phyloP scores from a whole-genome alignment of 1,140 invertebrate genomes.

The Macrobrachium nipponense region DNA sequence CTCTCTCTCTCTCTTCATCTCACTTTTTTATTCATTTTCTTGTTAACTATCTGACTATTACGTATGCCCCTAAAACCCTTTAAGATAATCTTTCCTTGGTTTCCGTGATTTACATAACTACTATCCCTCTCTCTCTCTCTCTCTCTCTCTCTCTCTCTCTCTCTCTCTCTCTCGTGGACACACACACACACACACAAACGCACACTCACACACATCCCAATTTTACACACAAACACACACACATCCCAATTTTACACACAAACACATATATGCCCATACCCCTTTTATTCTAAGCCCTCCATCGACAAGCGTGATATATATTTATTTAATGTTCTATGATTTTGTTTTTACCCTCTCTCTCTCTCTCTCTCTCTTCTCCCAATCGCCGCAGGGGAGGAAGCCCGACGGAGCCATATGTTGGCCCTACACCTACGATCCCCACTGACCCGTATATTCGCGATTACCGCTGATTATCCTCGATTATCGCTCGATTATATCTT shows the following conservation, averaged over 20 bases:
- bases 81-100: not conserved
- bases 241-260: constrained; percentile 22
- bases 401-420: too few species aligned
- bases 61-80: not conserved
- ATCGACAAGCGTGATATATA: not conserved
- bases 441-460: not conserved
- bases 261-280: not conserved
- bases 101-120: not conserved
- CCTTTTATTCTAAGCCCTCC: not conserved
- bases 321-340: not conserved
- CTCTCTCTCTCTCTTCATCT: too few species aligned
- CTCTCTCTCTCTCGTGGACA: not conserved
- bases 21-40: not conserved
- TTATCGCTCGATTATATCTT: too few species aligned
- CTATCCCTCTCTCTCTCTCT: constrained; percentile 22
- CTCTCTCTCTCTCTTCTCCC: not conserved
- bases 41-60: not conserved
- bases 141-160: constrained; percentile 19
- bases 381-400: not conserved
- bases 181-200: too few species aligned
- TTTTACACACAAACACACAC: constrained; percentile 29
- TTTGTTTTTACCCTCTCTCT: not conserved
- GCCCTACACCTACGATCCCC: not conserved
- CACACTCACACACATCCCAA: not conserved
- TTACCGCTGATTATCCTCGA: not conserved